Conservation (phyloP, 1,140 invertebrate genomes). For the Lithobius niger region DNA sequence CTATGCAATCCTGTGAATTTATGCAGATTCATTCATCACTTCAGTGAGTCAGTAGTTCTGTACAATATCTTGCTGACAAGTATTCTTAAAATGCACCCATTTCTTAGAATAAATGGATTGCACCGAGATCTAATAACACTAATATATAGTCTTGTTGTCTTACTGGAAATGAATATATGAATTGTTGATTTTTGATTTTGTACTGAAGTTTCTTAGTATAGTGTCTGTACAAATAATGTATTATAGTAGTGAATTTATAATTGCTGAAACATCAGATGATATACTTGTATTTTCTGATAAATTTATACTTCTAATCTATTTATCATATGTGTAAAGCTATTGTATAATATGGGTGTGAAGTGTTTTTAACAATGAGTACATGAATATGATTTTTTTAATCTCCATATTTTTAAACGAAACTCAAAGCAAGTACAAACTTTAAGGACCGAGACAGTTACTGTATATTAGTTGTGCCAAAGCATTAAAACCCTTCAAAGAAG, state of each 20-base stretch:
- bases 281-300: constrained; percentile 3
- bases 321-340: not conserved
- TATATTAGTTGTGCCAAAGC: too few relatives aligned
- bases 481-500: too few relatives aligned
- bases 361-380: constrained; percentile 1
- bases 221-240: not conserved
- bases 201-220: not conserved
- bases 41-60: not conserved
- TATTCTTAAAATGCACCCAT: not conserved
- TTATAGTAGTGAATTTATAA: constrained; percentile 6
- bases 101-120: not conserved
- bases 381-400: not conserved
- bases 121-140: not conserved
- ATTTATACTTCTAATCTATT: constrained; percentile 5
- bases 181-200: not conserved
- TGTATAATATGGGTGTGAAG: constrained; percentile 1
- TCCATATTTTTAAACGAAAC: not conserved
- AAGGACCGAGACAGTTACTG: too few relatives aligned
- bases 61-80: not conserved
- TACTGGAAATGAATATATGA: not conserved
- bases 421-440: not conserved
- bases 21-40: constrained; percentile 1
- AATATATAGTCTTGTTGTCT: not conserved
- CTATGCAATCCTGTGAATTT: not conserved
- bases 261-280: not conserved